phyloP scores from a whole-genome alignment of 2,888 invertebrate genomes.

The Sphaerophoria taeniata region DNA sequence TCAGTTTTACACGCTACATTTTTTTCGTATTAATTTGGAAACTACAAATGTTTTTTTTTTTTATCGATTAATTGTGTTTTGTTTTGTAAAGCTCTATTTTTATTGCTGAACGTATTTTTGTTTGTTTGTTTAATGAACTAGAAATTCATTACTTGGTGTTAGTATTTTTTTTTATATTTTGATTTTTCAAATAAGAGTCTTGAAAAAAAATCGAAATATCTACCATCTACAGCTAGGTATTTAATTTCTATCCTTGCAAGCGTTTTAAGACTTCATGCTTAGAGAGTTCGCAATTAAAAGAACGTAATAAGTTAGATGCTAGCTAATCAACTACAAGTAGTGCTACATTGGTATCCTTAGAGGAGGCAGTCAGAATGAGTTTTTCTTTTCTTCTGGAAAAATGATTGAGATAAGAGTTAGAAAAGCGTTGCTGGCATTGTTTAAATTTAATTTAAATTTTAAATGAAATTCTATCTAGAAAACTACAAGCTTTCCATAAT shows the following conservation, averaged over 20 bases:
- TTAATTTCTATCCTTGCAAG: neutral
- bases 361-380: conserved; percentile 22
- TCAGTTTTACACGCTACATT: neutral
- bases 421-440: too few species aligned
- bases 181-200: neutral
- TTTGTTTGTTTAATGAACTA: neutral
- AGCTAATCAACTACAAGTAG: neutral
- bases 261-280: neutral
- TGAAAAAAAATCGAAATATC: neutral
- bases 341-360: neutral
- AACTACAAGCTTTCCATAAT: too few species aligned
- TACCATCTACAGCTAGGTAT: neutral
- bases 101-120: conserved; percentile 26
- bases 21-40: neutral
- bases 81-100: conserved; percentile 23
- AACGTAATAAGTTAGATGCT: neutral
- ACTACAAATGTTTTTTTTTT: conserved; percentile 18
- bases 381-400: neutral
- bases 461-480: too few species aligned
- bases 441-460: too few species aligned
- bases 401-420: neutral
- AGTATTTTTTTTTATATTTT: neutral
- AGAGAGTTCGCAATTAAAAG: neutral
- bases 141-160: neutral
- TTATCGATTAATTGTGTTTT: neutral